Evolutionary conservation across 2,888 invertebrate species (phyloP), one percentile per base, ranked within the genome.

Genomic region (Cryptosula pallasiana): DNA sequence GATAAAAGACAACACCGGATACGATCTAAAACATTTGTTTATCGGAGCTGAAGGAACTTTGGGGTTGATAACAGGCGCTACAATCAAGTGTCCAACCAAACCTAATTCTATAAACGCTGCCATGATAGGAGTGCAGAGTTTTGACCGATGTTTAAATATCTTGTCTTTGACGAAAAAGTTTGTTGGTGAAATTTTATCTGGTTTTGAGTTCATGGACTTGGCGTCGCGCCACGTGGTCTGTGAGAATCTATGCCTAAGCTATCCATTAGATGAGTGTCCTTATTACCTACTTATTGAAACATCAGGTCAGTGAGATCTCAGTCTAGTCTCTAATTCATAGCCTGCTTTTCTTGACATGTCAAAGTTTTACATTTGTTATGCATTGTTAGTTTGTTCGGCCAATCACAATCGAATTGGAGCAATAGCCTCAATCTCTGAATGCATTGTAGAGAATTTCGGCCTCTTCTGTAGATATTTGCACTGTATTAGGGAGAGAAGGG

Each of bases 1-100:
- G 78, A 92, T 94, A 81, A 99, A 99, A 84, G 97, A 99, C 84
- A 99, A 99, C 84, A 97, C 98, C 0, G 98, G 98, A 0, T 95
- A 95, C 82, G 96, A 98, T 82, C 86, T 98, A 78, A 96, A 96
- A 82, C 96, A 99, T 85, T 85, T 98, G 74, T 97, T 99, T 82
- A 93, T 98, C 78, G 99, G 99, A 20, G 94, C 96, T 0, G 99
- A 99, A 87, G 99, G 99, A 69, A 95, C 96, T 0, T 87, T 99
- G 71, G 99, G 99, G 20, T 84, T 99, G 2, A 90, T 99, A 5
- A 98, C 98, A 0, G 93, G 93, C 86, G 90, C 95, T 2, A 91
- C 94, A 1, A 90, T 99, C 74, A 90, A 94, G 73, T 97, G 97
- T 84, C 94, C 96, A 0, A 89, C 92, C 0, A 87, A 90, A 80